Conservation (phyloP, 2,113 vertebrate genomes). For the Grallaria varia region DNA sequence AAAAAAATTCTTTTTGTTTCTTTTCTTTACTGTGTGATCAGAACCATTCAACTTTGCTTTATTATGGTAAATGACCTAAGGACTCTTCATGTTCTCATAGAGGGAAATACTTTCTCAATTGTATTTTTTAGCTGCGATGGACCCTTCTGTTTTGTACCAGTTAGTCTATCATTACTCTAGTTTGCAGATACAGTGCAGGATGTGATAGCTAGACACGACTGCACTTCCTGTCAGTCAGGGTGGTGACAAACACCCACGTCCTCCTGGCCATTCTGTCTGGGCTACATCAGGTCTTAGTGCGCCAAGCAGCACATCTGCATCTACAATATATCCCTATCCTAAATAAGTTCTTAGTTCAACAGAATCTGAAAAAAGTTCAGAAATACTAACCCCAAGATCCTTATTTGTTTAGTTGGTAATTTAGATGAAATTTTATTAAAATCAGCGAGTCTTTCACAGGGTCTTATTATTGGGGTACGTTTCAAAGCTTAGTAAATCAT, state of each 20-base stretch:
- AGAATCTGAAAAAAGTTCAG: background rate
- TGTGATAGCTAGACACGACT: background rate
- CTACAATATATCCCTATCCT: background rate
- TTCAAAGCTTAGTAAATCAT: background rate
- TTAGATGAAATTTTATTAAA: background rate
- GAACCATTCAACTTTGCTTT: background rate
- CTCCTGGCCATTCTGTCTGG: background rate
- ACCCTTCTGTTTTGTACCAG: background rate
- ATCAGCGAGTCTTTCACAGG: background rate
- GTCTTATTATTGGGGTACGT: background rate
- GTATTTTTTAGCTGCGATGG: background rate
- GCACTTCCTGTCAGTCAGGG: background rate
- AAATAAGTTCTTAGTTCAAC: background rate
- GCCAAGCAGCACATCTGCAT: background rate
- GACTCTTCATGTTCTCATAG: background rate
- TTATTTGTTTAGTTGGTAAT: background rate
- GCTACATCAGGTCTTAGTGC: background rate
- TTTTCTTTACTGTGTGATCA: background rate
- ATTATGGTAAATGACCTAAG: background rate
- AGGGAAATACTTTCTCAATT: background rate
- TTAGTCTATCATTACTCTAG: background rate
- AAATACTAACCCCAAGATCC: background rate
- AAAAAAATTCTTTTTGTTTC: background rate
- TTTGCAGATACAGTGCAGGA: background rate
- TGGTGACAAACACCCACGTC: background rate